phyloP scores from a whole-genome alignment of 2,113 vertebrate genomes.

The Archilochus colubris region DNA sequence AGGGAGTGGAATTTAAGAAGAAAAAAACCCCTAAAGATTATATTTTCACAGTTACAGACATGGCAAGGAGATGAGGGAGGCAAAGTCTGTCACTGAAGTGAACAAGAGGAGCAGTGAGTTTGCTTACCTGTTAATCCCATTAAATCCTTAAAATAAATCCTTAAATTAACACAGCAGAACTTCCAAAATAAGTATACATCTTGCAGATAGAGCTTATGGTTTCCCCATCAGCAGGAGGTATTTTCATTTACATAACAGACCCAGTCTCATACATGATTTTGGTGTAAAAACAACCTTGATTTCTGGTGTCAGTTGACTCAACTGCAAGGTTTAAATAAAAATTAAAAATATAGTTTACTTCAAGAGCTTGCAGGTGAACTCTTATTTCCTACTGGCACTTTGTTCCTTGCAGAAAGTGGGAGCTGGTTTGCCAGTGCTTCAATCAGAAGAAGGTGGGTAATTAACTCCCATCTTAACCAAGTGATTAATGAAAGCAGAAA shows the following conservation, averaged over 20 bases:
- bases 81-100: not conserved
- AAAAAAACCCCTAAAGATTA: too few relatives aligned
- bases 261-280: not conserved
- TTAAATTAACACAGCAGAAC: not conserved
- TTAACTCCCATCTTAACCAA: not conserved
- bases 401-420: not conserved
- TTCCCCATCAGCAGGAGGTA: not conserved
- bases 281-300: not conserved
- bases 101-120: not conserved
- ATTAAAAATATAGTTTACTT: not conserved
- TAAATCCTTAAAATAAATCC: not conserved
- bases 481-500: not conserved
- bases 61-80: not conserved
- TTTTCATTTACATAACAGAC: not conserved
- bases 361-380: not conserved
- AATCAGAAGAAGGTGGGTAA: not conserved
- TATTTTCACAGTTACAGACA: not conserved
- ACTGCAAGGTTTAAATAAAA: not conserved
- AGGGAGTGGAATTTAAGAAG: not conserved
- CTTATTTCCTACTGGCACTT: not conserved
- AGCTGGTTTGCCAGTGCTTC: not conserved
- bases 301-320: not conserved
- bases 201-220: not conserved
- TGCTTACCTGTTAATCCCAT: not conserved
- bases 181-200: not conserved